Conservation (phyloP, 2,113 vertebrate genomes). For the Sinosuthora webbiana region DNA sequence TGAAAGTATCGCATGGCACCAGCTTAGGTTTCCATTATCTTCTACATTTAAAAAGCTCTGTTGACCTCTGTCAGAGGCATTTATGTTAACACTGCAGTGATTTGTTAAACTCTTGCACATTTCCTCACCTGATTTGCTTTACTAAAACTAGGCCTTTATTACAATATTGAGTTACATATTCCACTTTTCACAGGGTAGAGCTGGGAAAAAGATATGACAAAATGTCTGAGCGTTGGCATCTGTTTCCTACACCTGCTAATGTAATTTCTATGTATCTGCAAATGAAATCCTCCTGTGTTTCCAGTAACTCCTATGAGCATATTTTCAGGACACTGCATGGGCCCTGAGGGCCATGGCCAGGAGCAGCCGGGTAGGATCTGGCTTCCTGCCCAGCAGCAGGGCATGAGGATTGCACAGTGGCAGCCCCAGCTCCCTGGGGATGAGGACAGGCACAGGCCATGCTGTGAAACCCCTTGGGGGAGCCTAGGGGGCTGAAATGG, state of each 20-base stretch:
- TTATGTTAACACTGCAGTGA: not conserved
- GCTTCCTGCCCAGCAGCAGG: not conserved
- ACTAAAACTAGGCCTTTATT: not conserved
- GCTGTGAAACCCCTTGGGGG: not conserved
- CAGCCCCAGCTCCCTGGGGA: not conserved
- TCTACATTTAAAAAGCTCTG: not conserved
- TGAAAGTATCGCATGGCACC: not conserved
- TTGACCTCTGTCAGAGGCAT: not conserved
- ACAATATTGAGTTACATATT: not conserved
- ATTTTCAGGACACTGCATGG: rapidly evolving
- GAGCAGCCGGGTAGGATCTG: rapidly evolving
- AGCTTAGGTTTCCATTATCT: conserved; percentile 20
- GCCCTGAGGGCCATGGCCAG: rapidly evolving
- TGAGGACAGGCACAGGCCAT: not conserved
- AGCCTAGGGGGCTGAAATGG: not conserved
- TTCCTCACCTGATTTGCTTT: not conserved
- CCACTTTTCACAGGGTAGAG: not conserved
- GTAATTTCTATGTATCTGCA: not conserved
- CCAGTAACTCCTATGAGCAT: not conserved
- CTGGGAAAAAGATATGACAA: not conserved
- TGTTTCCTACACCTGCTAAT: not conserved
- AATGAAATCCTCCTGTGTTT: not conserved
- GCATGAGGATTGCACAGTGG: rapidly evolving
- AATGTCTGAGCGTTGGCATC: not conserved
- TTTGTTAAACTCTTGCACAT: not conserved